Base-by-base conservation (phyloP, 2,888 invertebrate species). In the Cryptocheilus praepositus region DNA sequence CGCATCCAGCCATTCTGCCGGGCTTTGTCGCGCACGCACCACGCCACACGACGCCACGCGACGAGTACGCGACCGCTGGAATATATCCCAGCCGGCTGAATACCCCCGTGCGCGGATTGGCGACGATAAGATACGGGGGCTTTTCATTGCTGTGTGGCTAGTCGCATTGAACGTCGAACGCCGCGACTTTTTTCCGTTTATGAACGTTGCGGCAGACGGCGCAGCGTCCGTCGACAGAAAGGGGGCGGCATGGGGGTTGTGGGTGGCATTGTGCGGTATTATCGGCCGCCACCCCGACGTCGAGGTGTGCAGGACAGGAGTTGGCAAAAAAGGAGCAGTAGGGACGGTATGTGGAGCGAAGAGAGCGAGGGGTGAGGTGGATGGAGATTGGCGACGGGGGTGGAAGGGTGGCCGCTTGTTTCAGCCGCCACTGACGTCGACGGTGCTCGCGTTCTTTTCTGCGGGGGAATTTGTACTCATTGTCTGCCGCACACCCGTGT, bases 381-480 rank as follows among this genome's bases (percentile, higher is more conserved):
- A 52, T 55, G 71, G 65, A 61, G 76, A 62, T 72, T 70, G 36
- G 51, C 54, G 64, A 54, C 60, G 56, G 59, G 66, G 65, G 56
- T 57, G 58, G 45, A 51, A 56, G 45, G 55, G 66, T 60, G 71
- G 59, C 61, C 70, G 74, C 67, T 75, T 77, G 79, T 82, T 82
- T 80, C 77, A 81, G 71, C 67, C 76, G 65, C 63, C 76, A 66
- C 73, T 70, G 74, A 76, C 74, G 77, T 77, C 64, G 68, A 55
- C 73, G 70, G 53, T 63, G 64, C 16, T 71, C 71, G 77, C 69
- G 75, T 79, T 81, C 79, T 77, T 82, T 81, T 80, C 81, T 77
- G 64, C 58, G 44, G 69, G 73, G 77, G 82, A 81, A 83, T 83
- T 83, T 81, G 82, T 81, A 81, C 80, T 79, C 81, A 82, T 84